Evolutionary conservation across 2,888 invertebrate species (phyloP), one percentile per base, ranked within the genome.

Genomic region (Nasonovia ribisnigri): DNA sequence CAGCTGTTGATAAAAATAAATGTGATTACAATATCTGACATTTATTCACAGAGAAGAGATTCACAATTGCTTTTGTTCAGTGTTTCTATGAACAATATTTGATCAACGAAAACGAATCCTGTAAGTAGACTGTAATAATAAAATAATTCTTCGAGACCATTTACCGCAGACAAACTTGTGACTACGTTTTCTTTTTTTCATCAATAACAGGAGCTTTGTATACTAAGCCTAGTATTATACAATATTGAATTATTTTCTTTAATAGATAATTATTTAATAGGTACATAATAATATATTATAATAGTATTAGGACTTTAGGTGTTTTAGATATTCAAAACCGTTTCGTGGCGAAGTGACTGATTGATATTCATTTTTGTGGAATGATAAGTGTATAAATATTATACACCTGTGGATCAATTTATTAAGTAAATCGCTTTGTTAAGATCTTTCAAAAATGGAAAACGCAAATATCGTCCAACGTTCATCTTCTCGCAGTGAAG

Each of bases 361-460:
- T 90, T 24, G 11, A 20, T 84, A 43, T 6, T 46, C 6, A 36
- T 77, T 77, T 36, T 46, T 48, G 1, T 48, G 36, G 24, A 48
- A 90, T 77, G 26, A 26, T 77, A 42, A 36, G 36, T 46, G 13
- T 77, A 42, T 51, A 48, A n/a, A 8, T 51, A 13, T 20, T 89
- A 8, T 57, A 43, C 8, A 26, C n/a, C 24, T 57, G 6, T 77
- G 1, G 57, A 51, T 91, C 6, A 11, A 86, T n/a, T n/a, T 24
- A 57, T 57, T 26, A 42, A 42, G 43, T 84, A n/a, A 51, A 91
- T 88, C 57, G 26, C 26, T 43, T 42, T 20, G 42, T 84, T 91
- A n/a, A 42, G 24, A 54, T 13, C 51, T n/a, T 26, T 48, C 42
- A 10, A 92, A 54, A 60, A 93, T 93, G 90, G 93, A 84, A 90